phyloP scores from a whole-genome alignment of 2,113 vertebrate species.

The Scomber colias region DNA sequence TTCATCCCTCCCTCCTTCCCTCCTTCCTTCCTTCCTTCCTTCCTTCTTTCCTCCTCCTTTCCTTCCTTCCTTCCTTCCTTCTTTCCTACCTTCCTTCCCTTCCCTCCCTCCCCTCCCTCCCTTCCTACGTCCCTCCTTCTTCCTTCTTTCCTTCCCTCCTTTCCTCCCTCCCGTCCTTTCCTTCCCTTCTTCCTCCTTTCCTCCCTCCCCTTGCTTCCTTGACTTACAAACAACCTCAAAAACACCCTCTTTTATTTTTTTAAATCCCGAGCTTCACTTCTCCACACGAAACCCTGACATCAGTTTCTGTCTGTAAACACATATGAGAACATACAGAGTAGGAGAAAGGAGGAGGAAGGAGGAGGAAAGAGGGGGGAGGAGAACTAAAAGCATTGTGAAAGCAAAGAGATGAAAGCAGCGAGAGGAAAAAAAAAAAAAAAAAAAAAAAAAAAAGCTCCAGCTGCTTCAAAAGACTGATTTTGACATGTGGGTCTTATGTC shows the following conservation, averaged over 20 bases:
- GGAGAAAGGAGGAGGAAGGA: neutral
- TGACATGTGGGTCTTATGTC: neutral
- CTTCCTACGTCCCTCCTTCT: too few relatives aligned
- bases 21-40: too few relatives aligned
- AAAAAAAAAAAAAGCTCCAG: neutral
- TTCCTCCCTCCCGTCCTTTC: too few relatives aligned
- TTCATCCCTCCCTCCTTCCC: too few relatives aligned
- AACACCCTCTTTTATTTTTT: neutral
- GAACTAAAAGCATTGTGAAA: neutral
- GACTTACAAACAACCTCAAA: neutral
- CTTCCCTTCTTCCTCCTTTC: too few relatives aligned
- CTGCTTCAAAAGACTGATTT: conserved; percentile 33
- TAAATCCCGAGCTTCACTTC: conserved; percentile 4
- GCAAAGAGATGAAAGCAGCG: conserved; percentile 3
- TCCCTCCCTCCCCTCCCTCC: too few relatives aligned
- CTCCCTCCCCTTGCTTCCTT: too few relatives aligned
- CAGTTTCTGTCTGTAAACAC: neutral
- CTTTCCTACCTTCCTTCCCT: too few relatives aligned
- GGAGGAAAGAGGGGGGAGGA: neutral
- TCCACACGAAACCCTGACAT: conserved; percentile 13
- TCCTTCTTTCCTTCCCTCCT: too few relatives aligned
- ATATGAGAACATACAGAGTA: neutral
- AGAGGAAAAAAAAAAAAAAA: too few relatives aligned
- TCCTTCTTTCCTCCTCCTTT: too few relatives aligned
- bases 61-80: too few relatives aligned